These are phyloP conservation scores for Cerceris ruficornis DNA, from an alignment of 2,888 invertebrate genomes.

Conservation along the genomic window DNA sequence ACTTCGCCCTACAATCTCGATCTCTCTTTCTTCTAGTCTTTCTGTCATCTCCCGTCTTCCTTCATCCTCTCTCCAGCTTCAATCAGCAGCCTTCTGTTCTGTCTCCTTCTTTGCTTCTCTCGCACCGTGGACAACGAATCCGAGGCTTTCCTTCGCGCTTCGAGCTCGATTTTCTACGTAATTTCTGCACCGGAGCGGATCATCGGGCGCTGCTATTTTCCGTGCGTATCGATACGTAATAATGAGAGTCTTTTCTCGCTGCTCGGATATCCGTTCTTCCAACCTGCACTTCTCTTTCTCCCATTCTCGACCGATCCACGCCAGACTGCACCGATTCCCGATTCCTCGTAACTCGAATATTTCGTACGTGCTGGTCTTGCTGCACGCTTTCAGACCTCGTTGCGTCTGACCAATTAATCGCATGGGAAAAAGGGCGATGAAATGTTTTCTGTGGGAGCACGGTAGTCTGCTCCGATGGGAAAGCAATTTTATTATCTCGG, in stretches of 20 bases:
- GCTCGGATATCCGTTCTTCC: constrained; percentile 39
- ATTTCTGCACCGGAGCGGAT: constrained; percentile 35
- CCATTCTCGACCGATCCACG: constrained; percentile 25
- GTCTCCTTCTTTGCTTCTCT: neutral
- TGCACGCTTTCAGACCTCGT: constrained; percentile 24
- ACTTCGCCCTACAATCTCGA: neutral
- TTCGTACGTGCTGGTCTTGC: constrained; percentile 3
- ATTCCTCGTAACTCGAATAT: constrained; percentile 39
- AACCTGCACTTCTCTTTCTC: neutral
- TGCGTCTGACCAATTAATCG: constrained; percentile 50
- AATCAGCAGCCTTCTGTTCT: neutral
- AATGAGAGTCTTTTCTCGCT: constrained; percentile 76
- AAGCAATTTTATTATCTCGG: neutral
- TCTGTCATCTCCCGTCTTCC: constrained; percentile 16
- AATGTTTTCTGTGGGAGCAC: constrained; percentile 26
- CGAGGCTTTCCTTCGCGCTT: constrained; percentile 50
- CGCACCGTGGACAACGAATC: neutral
- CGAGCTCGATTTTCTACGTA: constrained; percentile 32
- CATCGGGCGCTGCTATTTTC: constrained; percentile 68
- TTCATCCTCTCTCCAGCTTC: constrained; percentile 5
- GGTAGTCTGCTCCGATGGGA: neutral
- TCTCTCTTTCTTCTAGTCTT: too few species aligned
- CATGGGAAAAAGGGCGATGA: constrained; percentile 24
- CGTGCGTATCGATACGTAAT: constrained; percentile 77
- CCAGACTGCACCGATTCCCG: constrained; percentile 26